Conservation (phyloP, 1,140 invertebrate species). For the Euura saliciscinereae region DNA sequence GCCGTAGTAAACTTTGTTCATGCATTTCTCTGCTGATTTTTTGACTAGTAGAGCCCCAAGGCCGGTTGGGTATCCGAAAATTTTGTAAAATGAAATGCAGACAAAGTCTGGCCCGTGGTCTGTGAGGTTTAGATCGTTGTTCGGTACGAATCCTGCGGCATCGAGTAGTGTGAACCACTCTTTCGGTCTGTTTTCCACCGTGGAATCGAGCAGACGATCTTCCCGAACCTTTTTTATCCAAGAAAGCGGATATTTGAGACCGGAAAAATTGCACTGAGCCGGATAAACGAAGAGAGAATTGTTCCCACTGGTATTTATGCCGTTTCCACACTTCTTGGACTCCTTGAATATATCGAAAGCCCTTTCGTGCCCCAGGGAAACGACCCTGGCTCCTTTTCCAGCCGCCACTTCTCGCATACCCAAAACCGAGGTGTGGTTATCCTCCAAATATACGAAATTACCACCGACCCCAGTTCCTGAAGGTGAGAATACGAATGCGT, state of each 20-base stretch:
- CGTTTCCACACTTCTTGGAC: slow-evolving; percentile 21
- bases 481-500: slow-evolving; percentile 74
- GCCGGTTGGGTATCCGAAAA: slow-evolving; percentile 97
- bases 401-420: slow-evolving; percentile 81
- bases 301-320: slow-evolving; percentile 22
- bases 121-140: slow-evolving; percentile 78
- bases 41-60: slow-evolving; percentile 85
- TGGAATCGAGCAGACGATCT: slow-evolving; percentile 61
- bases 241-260: slow-evolving; percentile 82
- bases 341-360: slow-evolving; percentile 56
- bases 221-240: slow-evolving; percentile 74
- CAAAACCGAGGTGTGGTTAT: slow-evolving; percentile 95
- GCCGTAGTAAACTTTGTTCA: slow-evolving; percentile 86
- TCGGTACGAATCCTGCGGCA: slow-evolving; percentile 83
- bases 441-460: slow-evolving; percentile 81
- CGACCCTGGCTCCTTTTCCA: slow-evolving; percentile 58
- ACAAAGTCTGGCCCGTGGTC: slow-evolving; percentile 85
- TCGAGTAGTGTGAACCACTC: slow-evolving; percentile 87
- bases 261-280: slow-evolving; percentile 95
- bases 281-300: slow-evolving; percentile 86
- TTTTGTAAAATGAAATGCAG: slow-evolving; percentile 95
- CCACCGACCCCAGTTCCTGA: slow-evolving; percentile 53
- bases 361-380: slow-evolving; percentile 61
- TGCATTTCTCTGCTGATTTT: slow-evolving; percentile 66
- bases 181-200: slow-evolving; percentile 45